Base-by-base conservation (phyloP, 2,888 invertebrate species). In the Bibio marci region DNA sequence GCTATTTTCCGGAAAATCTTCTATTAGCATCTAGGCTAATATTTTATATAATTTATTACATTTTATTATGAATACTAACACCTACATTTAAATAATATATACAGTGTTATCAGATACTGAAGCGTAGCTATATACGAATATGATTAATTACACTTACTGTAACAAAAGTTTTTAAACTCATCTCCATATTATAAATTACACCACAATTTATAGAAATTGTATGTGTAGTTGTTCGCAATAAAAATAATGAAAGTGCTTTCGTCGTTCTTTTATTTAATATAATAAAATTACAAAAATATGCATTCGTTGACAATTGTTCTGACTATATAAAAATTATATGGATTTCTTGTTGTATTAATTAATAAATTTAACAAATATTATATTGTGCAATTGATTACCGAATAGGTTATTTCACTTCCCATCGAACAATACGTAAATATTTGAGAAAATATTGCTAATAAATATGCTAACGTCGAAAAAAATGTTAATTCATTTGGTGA, bases 381-480 rank as follows among this genome's bases (percentile, higher is more conserved):
- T n/a, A n/a, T n/a, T n/a, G n/a, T n/a, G n/a, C n/a, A n/a, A n/a
- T n/a, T n/a, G 43, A 37, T 42, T 51, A 70, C 72, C 63, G 69
- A 64, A 3, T 64, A 53, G 1, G 65, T 62, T 4, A 71, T 62
- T 50, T 69, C 68, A 48, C 71, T 71, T 8, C 71, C 71, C 47
- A 63, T 69, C 56, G 65, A 70, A 51, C 71, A 71, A 51, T 67
- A 69, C 2, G 71, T 53, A 45, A 66, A 66, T 46, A 71, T 55
- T 53, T 71, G 68, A 10, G 65, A 58, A 14, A 71, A 53, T 50
- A 71, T 69, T 49, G 70, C 71, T 35, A 52, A 50, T 41, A 67
- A 64, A 52, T 70, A 71, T 12, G 69, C 53, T 2, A 59, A 52
- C 62, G 68, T 66, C 8, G 70, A 69, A 2, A 64, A n/a, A n/a